phyloP scores from a whole-genome alignment of 2,113 vertebrate species.

The Stegastes partitus region DNA sequence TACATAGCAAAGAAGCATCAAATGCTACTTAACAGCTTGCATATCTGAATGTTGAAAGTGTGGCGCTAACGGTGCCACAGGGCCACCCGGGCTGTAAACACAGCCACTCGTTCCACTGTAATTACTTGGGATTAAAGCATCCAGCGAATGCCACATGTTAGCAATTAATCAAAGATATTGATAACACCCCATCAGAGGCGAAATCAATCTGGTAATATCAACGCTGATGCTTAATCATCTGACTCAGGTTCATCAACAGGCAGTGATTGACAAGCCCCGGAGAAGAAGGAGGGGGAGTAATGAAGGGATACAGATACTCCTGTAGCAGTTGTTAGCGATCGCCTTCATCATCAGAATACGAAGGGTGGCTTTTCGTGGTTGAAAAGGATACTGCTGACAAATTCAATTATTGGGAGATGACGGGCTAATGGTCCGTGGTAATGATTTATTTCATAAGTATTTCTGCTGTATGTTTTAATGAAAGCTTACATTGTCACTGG shows the following conservation, averaged over 20 bases:
- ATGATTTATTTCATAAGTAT: conserved; percentile 97
- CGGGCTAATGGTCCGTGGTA: conserved; percentile 95
- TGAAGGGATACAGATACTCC: conserved; percentile 44
- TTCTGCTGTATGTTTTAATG: conserved; percentile 95
- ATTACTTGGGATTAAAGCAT: conserved; percentile 50
- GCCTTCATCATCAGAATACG: conserved; percentile 94
- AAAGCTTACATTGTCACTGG: conserved; percentile 88
- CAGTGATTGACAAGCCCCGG: conserved; percentile 61
- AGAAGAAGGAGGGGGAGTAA: conserved; percentile 40
- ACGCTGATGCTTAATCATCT: conserved; percentile 36
- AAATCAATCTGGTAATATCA: conserved; percentile 57
- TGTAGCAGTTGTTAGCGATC: conserved; percentile 83
- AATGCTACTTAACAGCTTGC: conserved; percentile 38
- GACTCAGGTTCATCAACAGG: conserved; percentile 53
- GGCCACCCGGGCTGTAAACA: conserved; percentile 11
- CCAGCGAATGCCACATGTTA: conserved; percentile 15
- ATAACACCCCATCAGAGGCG: conserved; percentile 57
- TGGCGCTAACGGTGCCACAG: conserved; percentile 12
- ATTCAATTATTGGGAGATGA: conserved; percentile 97
- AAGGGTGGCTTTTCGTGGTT: conserved; percentile 87
- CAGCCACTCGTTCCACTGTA: conserved; percentile 22
- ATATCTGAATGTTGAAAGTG: conserved; percentile 25
- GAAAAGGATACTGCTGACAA: conserved; percentile 97
- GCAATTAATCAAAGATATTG: conserved; percentile 65
- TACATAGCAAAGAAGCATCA: conserved; percentile 33